Conservation (phyloP, 2,113 vertebrate species). For the Prionailurus bengalensis region DNA sequence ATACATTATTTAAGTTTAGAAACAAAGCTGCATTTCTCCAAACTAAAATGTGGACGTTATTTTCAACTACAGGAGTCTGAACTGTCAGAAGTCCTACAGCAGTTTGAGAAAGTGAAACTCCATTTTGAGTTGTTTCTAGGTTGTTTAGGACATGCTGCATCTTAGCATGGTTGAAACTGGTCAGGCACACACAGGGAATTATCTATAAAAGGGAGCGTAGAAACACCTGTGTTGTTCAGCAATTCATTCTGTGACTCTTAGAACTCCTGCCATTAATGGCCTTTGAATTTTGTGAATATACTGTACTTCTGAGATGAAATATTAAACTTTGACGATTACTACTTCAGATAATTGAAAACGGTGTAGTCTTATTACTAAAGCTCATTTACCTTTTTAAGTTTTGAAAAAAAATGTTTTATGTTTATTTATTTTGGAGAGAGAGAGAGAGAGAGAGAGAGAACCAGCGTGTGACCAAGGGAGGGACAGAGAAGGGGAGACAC, state of each 20-base stretch:
- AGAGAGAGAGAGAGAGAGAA: too few species aligned
- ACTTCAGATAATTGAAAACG: neutral
- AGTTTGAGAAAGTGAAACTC: constrained; percentile 44
- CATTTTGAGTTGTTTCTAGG: constrained; percentile 30
- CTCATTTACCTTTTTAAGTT: neutral
- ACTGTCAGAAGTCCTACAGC: neutral
- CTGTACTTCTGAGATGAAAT: neutral
- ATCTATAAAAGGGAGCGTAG: neutral
- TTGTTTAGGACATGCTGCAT: neutral
- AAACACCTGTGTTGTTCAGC: neutral
- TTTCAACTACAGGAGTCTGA: neutral
- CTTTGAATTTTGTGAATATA: neutral
- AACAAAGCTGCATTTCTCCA: neutral
- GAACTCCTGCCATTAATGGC: neutral
- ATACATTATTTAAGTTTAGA: constrained; percentile 27
- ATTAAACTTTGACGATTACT: neutral
- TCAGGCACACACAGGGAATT: neutral
- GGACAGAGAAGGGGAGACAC: too few species aligned
- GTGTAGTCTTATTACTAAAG: neutral
- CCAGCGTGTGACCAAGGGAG: too few species aligned
- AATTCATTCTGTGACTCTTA: neutral
- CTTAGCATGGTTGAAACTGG: neutral
- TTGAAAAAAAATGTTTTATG: too few species aligned
- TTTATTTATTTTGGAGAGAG: too few species aligned
- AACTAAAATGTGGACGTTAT: neutral